These are phyloP conservation scores for Pogonus chalceus DNA, from an alignment of 1,140 invertebrate genomes.

Conservation along the genomic window DNA sequence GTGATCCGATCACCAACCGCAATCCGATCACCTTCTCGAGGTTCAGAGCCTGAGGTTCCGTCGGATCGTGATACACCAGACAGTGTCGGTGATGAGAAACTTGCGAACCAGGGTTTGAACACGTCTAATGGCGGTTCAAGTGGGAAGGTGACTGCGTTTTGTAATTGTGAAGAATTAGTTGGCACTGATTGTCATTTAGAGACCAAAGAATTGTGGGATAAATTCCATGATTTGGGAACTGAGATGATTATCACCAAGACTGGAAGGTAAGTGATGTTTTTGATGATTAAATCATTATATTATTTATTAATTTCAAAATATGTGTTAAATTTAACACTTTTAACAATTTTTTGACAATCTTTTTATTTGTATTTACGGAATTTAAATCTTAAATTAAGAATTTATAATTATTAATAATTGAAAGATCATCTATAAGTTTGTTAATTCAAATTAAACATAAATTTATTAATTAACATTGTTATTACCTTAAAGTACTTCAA, in stretches of 20 bases:
- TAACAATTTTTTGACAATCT: too few species aligned
- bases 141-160: constrained; percentile 32
- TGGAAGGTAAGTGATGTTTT: constrained; percentile 73
- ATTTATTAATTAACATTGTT: too few species aligned
- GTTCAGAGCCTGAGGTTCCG: constrained; percentile 1
- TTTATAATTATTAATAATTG: too few species aligned
- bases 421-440: too few species aligned
- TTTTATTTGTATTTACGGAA: too few species aligned
- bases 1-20: constrained; percentile 30
- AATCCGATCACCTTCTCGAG: constrained; percentile 23
- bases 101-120: constrained; percentile 11
- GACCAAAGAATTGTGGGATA: constrained; percentile 87
- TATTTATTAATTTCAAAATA: too few species aligned
- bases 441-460: too few species aligned
- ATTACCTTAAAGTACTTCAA: too few species aligned
- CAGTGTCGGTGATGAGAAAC: constrained; percentile 20
- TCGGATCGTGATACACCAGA: constrained; percentile 30
- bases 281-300: too few species aligned
- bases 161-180: constrained; percentile 74
- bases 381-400: too few species aligned
- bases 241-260: constrained; percentile 99
- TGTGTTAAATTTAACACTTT: too few species aligned
- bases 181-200: constrained; percentile 83
- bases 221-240: constrained; percentile 88
- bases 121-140: constrained; percentile 15